Conservation (phyloP, 2,113 vertebrate genomes). For the Sinocyclocheilus anshuiensis region DNA sequence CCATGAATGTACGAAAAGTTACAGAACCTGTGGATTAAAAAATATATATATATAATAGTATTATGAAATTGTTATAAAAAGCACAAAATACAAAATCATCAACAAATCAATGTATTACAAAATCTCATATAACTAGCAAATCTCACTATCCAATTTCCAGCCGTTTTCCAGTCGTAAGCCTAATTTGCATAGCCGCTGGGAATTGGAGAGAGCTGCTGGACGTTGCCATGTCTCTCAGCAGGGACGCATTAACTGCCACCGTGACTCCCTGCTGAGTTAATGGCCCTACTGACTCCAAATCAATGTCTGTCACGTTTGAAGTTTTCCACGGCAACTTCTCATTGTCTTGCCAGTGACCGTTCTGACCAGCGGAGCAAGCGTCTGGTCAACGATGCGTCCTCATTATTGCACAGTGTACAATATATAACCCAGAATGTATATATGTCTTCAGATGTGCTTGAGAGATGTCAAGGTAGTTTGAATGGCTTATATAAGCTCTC, state of each 20-base stretch:
- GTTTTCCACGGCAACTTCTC: not conserved
- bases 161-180: not conserved
- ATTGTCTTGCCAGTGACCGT: not conserved
- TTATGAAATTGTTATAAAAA: not conserved
- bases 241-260: not conserved
- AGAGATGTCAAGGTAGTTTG: constrained; percentile 58
- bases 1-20: not conserved
- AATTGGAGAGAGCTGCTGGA: not conserved
- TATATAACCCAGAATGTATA: not conserved
- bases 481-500: constrained; percentile 57
- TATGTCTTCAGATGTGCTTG: constrained; percentile 27
- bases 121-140: not conserved
- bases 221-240: not conserved
- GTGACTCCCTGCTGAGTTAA: not conserved
- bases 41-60: not conserved
- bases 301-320: not conserved
- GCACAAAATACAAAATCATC: not conserved
- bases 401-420: not conserved
- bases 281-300: not conserved
- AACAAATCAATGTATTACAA: not conserved
- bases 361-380: not conserved
- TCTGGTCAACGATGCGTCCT: not conserved
- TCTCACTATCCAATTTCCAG: not conserved
- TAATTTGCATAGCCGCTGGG: not conserved
- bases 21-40: not conserved